Conservation (phyloP, 2,888 invertebrate species). For the Julus scanicus region DNA sequence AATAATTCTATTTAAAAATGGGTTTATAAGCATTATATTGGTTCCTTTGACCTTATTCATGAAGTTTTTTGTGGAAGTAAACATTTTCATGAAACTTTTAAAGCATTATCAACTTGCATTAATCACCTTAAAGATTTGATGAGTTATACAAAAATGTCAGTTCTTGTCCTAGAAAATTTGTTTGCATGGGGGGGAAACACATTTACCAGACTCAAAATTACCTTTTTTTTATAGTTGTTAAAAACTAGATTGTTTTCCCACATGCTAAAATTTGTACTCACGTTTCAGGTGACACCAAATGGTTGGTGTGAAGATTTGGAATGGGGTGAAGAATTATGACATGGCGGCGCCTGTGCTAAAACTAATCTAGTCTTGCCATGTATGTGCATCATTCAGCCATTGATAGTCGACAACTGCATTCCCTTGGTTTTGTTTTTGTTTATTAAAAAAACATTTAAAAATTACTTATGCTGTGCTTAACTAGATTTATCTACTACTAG, state of each 20-base stretch:
- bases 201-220: too few relatives aligned
- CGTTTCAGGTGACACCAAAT: not conserved
- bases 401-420: not conserved
- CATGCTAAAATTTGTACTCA: not conserved
- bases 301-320: constrained; percentile 17
- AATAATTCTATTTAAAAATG: too few relatives aligned
- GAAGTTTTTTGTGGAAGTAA: too few relatives aligned
- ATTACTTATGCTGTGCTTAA: not conserved
- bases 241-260: not conserved
- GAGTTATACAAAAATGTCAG: too few relatives aligned
- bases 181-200: too few relatives aligned
- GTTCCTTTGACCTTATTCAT: too few relatives aligned
- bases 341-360: not conserved
- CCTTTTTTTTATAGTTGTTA: too few relatives aligned
- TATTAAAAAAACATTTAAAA: not conserved
- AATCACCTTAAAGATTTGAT: too few relatives aligned
- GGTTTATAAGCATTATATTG: too few relatives aligned
- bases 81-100: too few relatives aligned
- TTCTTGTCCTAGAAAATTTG: too few relatives aligned
- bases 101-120: too few relatives aligned
- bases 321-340: constrained; percentile 7
- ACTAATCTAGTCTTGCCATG: not conserved
- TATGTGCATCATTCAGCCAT: not conserved
- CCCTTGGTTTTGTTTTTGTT: not conserved
- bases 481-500: not conserved